Evolutionary conservation across 2,113 vertebrate species (phyloP).

Genomic region (Melozone crissalis): DNA sequence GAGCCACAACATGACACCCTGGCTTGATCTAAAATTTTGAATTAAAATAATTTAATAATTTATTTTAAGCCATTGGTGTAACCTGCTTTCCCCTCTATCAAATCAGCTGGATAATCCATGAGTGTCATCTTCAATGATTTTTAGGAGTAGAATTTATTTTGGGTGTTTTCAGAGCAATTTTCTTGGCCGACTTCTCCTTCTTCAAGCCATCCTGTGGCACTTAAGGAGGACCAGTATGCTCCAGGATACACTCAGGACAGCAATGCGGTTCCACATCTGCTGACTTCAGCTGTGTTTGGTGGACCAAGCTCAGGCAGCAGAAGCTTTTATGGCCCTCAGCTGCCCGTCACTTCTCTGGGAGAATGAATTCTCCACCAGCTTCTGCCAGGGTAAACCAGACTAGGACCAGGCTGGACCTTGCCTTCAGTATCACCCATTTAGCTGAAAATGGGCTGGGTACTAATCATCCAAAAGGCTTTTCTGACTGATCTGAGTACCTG

Average conservation of each 20-base stretch:
- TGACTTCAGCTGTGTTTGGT: not conserved
- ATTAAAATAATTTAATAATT: not conserved
- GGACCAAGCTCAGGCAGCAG: not conserved
- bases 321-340: not conserved
- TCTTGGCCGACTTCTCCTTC: not conserved
- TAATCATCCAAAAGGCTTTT: not conserved
- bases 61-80: not conserved
- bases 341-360: not conserved
- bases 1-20: rapidly evolving
- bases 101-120: not conserved
- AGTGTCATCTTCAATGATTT: not conserved
- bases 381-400: not conserved
- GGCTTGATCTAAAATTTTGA: not conserved
- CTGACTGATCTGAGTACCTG: not conserved
- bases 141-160: not conserved
- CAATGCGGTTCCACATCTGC: not conserved
- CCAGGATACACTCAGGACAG: not conserved
- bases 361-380: not conserved
- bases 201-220: not conserved
- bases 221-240: not conserved
- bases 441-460: not conserved
- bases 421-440: not conserved
- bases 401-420: not conserved
- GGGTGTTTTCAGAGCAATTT: not conserved
- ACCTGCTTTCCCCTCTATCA: not conserved